phyloP scores from a whole-genome alignment of 2,113 vertebrate species.

The Nothocercus nigrocapillus region DNA sequence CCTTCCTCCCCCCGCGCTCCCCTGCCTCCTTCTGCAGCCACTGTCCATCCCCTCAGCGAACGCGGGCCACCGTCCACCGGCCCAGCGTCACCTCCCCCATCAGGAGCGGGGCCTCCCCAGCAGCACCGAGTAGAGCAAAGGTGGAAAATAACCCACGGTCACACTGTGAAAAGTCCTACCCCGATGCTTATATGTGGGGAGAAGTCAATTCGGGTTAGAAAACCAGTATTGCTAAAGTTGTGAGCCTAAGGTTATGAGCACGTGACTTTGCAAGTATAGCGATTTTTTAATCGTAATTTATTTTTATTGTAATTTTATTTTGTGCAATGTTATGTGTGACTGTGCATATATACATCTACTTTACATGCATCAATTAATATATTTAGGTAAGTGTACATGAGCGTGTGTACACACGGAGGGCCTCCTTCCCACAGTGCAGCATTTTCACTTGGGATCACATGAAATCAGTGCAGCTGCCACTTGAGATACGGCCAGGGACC shows the following conservation, averaged over 20 bases:
- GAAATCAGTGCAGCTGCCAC: neutral
- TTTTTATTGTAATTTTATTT: neutral
- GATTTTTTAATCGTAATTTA: neutral
- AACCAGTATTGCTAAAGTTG: neutral
- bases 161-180: neutral
- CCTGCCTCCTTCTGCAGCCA: too few species aligned
- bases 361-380: neutral
- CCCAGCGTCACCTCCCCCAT: too few species aligned
- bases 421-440: neutral
- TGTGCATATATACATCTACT: too few species aligned
- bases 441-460: neutral
- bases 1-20: too few species aligned
- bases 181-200: neutral
- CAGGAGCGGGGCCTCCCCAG: too few species aligned
- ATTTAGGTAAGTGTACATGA: too few species aligned
- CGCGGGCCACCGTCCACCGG: too few species aligned
- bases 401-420: accelerated
- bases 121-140: too few species aligned
- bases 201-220: neutral
- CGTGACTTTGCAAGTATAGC: neutral
- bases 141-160: too few species aligned
- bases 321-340: neutral
- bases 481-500: accelerated
- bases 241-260: accelerated
- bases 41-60: too few species aligned